Percentiles rank a stretch among this genome's conserved stretches.
These are phyloP conservation scores for Rhincodon typus DNA, from an alignment of 2,797 vertebrate species.

Conservation along the genomic window DNA sequence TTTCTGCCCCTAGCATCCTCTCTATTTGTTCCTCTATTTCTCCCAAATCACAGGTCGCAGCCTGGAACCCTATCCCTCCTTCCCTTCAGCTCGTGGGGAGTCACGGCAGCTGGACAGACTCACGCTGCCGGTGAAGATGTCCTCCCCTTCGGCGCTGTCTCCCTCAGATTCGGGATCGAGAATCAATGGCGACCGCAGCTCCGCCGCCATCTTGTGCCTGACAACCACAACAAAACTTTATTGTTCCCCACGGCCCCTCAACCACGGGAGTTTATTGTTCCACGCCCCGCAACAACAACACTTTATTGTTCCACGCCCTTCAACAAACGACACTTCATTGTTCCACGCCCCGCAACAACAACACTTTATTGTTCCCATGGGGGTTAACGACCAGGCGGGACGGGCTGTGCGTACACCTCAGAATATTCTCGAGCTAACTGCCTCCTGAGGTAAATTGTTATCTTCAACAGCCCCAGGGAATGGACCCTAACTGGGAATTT, in stretches of 20 bases:
- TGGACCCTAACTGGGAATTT: neutral
- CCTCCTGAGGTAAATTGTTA: neutral
- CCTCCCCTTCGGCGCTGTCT: neutral
- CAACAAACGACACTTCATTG: neutral
- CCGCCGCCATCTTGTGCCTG: slow-evolving; percentile 22
- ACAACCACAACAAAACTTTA: slow-evolving; percentile 12
- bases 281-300: neutral
- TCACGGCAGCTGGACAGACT: neutral
- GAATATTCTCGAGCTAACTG: neutral
- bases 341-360: neutral
- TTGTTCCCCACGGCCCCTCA: neutral
- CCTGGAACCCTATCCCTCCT: no score
- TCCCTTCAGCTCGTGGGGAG: neutral
- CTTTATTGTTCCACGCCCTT: neutral
- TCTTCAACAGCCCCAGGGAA: neutral
- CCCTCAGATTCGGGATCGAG: neutral
- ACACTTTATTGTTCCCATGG: neutral
- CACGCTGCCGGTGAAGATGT: slow-evolving; percentile 23
- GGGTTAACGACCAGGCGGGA: neutral
- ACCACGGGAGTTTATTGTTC: neutral
- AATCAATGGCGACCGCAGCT: neutral
- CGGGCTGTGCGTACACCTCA: no score
- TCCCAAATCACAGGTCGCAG: neutral
- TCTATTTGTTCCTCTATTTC: no score
- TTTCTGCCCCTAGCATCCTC: neutral